Evolutionary conservation across 2,888 invertebrate genomes (phyloP), one percentile per base, ranked within the genome.

Genomic region (Altica lythri): DNA sequence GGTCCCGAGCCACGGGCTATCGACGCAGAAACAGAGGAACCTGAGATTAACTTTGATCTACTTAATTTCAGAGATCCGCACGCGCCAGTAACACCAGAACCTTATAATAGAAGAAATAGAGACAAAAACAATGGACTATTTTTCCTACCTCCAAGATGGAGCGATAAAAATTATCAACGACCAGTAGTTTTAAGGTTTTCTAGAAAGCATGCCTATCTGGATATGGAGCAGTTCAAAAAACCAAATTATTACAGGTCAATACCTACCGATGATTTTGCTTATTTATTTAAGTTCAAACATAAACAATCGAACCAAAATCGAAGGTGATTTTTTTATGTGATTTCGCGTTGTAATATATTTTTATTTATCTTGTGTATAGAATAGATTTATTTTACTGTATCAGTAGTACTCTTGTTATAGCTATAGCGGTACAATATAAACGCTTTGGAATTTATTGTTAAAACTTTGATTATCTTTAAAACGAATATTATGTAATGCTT

Each of bases 101-200:
- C 10, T 44, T 47, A 49, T 18, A 60, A 56, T 34, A 48, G 56
- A 34, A 49, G 59, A 44, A 70, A 71, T 50, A 64, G 71, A 13
- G 73, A 74, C 16, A 71, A 66, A 51, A 58, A 62, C 38, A 59
- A 53, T 14, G 60, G 64, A 45, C 63, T 69, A 51, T 72, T 72
- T 64, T 57, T 65, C 6, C 50, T 71, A 12, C 69, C 71, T 4
- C 61, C 70, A 1, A 59, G 55, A 19, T 70, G 68, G 68, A 64
- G 63, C 18, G 62, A 66, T 25, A 59, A 57, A 35, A 53, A 53
- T 12, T 66, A 65, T 8, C 67, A 70, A 37, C 71, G 69, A 59
- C 72, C 75, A 9, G 58, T 73, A 44, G 72, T 74, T 22, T 60
- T 74, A 57, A 67, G 72, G 58, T 73, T 75, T 60, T 68, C 71